A percentile compares a stretch with the other conserved stretches of the same genome.
These are phyloP conservation scores for Drosophila sordidula DNA, from an alignment of 2,888 invertebrate genomes.

Conservation along the genomic window DNA sequence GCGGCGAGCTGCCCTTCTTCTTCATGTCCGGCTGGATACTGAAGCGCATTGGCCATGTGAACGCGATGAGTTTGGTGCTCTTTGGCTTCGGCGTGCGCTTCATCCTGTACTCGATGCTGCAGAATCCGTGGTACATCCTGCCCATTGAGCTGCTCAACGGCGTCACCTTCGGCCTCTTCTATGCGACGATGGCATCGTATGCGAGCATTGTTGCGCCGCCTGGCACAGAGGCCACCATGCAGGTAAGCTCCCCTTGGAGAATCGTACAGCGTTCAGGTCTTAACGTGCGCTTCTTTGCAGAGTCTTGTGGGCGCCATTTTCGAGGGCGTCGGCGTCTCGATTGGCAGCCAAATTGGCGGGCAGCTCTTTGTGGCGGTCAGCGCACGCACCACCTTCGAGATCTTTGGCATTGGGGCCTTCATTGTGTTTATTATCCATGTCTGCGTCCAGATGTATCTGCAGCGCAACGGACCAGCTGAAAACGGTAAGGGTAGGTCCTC, in stretches of 20 bases:
- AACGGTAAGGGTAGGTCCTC: conserved; percentile 75
- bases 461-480: conserved; percentile 65
- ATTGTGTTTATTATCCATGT: conserved; percentile 87
- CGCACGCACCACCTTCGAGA: conserved; percentile 89
- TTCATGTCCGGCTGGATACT: conserved; percentile 92
- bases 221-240: conserved; percentile 94
- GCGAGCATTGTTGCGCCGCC: conserved; percentile 93
- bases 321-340: conserved; percentile 93
- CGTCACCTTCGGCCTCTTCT: conserved; percentile 94
- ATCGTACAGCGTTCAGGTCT: background rate
- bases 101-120: conserved; percentile 91
- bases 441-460: conserved; percentile 85
- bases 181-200: conserved; percentile 95
- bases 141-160: conserved; percentile 95
- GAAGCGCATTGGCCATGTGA: conserved; percentile 91
- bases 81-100: conserved; percentile 92
- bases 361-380: conserved; percentile 88
- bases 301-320: conserved; percentile 94
- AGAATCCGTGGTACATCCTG: conserved; percentile 93
- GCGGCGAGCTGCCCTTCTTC: conserved; percentile 94
- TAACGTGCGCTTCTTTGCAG: conserved; percentile 83
- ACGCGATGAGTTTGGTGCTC: conserved; percentile 93
- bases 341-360: conserved; percentile 93
- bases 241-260: conserved; percentile 85
- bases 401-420: conserved; percentile 90